Evolutionary conservation across 1,140 invertebrate species (phyloP), one percentile per base, ranked within the genome.

Genomic region (Bombus terrestris): DNA sequence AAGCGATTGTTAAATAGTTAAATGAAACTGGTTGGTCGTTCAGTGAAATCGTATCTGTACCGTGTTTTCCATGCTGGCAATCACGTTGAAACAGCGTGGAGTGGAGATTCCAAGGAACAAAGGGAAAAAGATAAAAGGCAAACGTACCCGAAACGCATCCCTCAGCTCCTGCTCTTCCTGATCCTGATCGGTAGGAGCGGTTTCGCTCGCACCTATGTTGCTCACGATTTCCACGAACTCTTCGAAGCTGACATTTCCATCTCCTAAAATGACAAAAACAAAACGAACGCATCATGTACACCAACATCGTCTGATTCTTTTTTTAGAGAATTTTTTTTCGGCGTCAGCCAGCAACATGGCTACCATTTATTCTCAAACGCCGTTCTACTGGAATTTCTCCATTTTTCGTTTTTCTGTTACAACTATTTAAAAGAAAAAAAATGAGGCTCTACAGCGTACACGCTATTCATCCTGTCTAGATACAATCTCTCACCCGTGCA

Each of bases 171-270:
- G 97, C 92, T 98, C 98, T 93, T 98, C 96, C 91, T 96, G 96
- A 90, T 95, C 97, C 92, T 97, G 97, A 91, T 97, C 97, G 43
- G 96, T 96, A 76, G 94, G 95, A 85, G 95, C 96, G 83, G 92
- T 94, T 35, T 96, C 93, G 88, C 97, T 96, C 28, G 96, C 96
- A 83, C 96, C 96, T 92, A 98, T 98, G 93, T 98, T 98, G 86
- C 97, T 98, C 68, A 98, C 97, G 57, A 99, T 98, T 93, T 98
- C 97, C 6, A 98, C 98, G 92, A 99, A 99, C 94, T 99, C 98
- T 89, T 98, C 98, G 91, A 99, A 98, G 92, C 97, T 98, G 66
- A 98, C 98, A 79, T 98, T 98, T 35, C 98, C 98, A 95, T 98
- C 98, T 81, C 98, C 98, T 98, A 88, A 37, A 94, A 78, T 22